Evolutionary conservation across 2,888 invertebrate genomes (phyloP).

Genomic region (Caenorhabditis zanzibari): DNA sequence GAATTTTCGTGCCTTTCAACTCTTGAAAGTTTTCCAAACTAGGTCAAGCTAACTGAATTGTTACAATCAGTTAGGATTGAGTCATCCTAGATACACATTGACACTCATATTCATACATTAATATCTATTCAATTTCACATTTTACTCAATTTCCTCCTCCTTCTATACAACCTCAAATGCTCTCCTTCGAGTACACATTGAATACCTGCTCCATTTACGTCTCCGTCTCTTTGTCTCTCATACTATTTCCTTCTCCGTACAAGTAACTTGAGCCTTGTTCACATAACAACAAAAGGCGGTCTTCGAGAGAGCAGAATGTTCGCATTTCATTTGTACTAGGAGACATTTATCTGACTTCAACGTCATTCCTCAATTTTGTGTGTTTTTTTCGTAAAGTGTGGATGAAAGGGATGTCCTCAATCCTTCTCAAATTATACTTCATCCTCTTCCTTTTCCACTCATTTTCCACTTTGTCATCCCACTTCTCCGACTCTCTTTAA

Average conservation of each 20-base stretch:
- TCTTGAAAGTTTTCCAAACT: not conserved
- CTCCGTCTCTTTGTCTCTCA: slow-evolving; percentile 27
- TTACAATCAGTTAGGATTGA: not conserved
- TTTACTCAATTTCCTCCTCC: slow-evolving; percentile 42
- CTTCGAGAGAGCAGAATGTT: slow-evolving; percentile 26
- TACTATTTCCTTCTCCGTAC: slow-evolving; percentile 43
- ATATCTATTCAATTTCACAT: slow-evolving; percentile 29
- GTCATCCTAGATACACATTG: not conserved
- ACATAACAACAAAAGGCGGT: slow-evolving; percentile 56
- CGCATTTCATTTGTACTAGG: slow-evolving; percentile 51
- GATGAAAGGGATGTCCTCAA: slow-evolving; percentile 27
- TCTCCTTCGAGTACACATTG: slow-evolving; percentile 34
- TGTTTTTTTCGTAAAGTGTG: slow-evolving; percentile 30
- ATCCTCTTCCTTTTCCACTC: slow-evolving; percentile 22
- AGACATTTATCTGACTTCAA: slow-evolving; percentile 19
- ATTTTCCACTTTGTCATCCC: slow-evolving; percentile 16
- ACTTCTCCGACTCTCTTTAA: slow-evolving; percentile 37
- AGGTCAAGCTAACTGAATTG: slow-evolving; percentile 8
- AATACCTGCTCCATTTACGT: slow-evolving; percentile 19
- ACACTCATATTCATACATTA: not conserved
- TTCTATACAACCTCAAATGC: slow-evolving; percentile 17
- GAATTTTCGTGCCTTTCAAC: not conserved
- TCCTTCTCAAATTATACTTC: slow-evolving; percentile 49
- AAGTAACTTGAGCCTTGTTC: slow-evolving; percentile 65
- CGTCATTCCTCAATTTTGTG: not conserved